Evolutionary conservation across 2,797 vertebrate species (phyloP), one percentile per base, ranked within the genome.

Genomic region (Lithobates sylvaticus): DNA sequence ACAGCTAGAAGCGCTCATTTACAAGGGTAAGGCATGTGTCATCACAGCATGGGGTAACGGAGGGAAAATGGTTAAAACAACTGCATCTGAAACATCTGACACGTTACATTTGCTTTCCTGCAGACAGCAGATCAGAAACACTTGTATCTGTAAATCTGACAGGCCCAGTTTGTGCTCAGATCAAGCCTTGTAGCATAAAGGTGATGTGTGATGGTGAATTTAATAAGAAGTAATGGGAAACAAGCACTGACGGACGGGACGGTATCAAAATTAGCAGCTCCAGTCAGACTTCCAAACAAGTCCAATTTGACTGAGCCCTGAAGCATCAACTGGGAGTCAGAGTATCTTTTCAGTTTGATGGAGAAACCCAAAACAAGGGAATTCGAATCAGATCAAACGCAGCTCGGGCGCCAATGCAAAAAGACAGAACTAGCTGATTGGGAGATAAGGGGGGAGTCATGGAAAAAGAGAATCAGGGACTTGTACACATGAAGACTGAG

Each of bases 191-290:
- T 87, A 83, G 85, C 81, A 83, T 39, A 67, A 72, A 87, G 85
- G 80, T 87, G 81, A 87, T 87, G 75, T 68, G 58, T 87, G 85
- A 87, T 87, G 80, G 85, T 87, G 85, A 87, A 87, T 83, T 87
- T 87, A 87, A 87, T 87, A 83, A 68, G 85, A 83, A 83, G 83
- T 83, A 87, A 87, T 87, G 75, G 85, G 85, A 87, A 77, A 83
- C 85, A 83, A 87, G 80, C 81, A 87, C 75, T 61, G 15, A 74
- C 42, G 80, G 81, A 87, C 29, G 69, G 42, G 85, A 83, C 79
- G 81, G 80, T 87, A 87, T 87, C 67, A 87, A 87, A 87, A 87
- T 87, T 87, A 87, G 80, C 85, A 87, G 85, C 85, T 87, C 36
- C 29, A 58, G 69, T 87, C 69, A 69, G 69, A 87, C 81, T 87